Evolutionary conservation across 2,113 vertebrate species (phyloP).

Genomic region (Hypomesus transpacificus): DNA sequence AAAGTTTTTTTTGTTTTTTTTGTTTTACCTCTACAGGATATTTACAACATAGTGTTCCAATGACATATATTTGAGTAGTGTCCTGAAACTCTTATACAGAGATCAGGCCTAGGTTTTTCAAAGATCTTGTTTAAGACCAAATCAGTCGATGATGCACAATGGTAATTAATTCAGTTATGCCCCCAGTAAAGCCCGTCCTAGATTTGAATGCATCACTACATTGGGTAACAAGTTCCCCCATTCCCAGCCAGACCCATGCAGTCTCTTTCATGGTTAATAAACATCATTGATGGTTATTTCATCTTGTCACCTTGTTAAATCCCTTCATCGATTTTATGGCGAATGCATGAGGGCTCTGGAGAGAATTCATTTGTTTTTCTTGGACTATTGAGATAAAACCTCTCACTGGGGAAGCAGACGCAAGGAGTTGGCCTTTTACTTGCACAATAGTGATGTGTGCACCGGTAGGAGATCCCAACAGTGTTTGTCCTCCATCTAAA

Average conservation of each 20-base stretch:
- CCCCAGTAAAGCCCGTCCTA: conserved; percentile 45
- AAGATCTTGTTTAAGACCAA: not conserved
- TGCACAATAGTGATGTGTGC: not conserved
- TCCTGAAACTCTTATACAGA: too few relatives aligned
- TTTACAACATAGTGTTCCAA: too few relatives aligned
- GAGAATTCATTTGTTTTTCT: conserved; percentile 6
- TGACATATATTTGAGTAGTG: too few relatives aligned
- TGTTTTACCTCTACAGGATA: too few relatives aligned
- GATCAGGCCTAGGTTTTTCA: too few relatives aligned
- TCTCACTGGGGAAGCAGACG: not conserved
- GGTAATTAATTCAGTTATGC: conserved; percentile 43
- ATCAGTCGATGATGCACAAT: not conserved
- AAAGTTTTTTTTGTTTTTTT: too few relatives aligned
- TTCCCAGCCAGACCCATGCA: not conserved
- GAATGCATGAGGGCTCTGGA: not conserved
- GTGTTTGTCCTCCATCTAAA: conserved; percentile 9
- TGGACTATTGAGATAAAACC: not conserved
- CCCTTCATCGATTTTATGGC: not conserved
- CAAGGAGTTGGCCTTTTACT: not conserved
- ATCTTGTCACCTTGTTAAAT: conserved; percentile 20
- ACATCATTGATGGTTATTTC: conserved; percentile 18
- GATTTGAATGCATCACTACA: conserved; percentile 33
- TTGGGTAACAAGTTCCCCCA: conserved; percentile 7
- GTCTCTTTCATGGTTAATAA: conserved; percentile 18
- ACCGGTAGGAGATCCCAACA: conserved; percentile 5